phyloP scores from a whole-genome alignment of 1,140 invertebrate genomes.

The Agrypnia vestita region DNA sequence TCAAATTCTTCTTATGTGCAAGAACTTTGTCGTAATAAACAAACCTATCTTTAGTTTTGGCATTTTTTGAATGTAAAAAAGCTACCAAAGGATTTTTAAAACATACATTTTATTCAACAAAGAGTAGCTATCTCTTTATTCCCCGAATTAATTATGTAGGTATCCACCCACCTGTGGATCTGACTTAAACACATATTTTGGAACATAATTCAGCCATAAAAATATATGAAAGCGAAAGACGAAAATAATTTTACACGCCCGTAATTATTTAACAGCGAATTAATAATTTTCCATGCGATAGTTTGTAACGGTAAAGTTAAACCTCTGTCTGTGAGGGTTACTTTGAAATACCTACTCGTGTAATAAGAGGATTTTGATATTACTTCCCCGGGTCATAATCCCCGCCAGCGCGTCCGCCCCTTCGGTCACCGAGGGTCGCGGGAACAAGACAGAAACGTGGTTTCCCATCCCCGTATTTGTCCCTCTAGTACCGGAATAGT shows the following conservation, averaged over 20 bases:
- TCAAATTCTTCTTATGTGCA: no score
- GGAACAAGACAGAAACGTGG: slow-evolving; percentile 31
- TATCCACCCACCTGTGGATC: no score
- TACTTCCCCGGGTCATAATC: slow-evolving; percentile 33
- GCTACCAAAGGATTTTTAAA: no score
- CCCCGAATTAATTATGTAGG: no score
- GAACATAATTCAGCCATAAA: no score
- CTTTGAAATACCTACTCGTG: slow-evolving; percentile 36
- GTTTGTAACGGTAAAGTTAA: slow-evolving; percentile 38
- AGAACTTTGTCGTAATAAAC: no score
- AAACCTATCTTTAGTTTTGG: no score
- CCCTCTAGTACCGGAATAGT: neutral
- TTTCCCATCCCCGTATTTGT: slow-evolving; percentile 16
- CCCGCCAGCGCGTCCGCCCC: neutral
- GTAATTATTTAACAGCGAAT: slow-evolving; percentile 9
- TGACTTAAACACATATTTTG: no score
- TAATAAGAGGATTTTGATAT: slow-evolving; percentile 44
- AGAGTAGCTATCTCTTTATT: no score
- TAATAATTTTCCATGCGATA: slow-evolving; percentile 15
- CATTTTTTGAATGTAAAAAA: no score
- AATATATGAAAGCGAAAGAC: neutral
- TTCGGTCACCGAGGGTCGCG: slow-evolving; percentile 19
- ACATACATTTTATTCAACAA: no score
- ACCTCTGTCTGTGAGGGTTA: slow-evolving; percentile 34
- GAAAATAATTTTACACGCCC: neutral